Evolutionary conservation across 1,140 invertebrate genomes (phyloP).

Genomic region (Penaeus indicus): DNA sequence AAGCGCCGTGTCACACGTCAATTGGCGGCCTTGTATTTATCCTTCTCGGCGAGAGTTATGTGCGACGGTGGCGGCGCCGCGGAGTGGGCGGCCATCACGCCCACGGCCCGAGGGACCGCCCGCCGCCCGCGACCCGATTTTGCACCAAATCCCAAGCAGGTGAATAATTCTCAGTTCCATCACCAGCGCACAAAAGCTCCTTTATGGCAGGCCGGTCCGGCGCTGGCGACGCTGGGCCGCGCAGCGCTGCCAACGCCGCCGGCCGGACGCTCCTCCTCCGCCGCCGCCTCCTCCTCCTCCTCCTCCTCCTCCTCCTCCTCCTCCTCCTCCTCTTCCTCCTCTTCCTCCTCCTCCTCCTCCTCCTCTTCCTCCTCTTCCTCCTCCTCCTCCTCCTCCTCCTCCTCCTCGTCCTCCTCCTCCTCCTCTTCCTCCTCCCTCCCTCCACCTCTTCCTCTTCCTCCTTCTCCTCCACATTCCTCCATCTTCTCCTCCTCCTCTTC

Average conservation of each 20-base stretch:
- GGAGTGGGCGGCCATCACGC: not conserved
- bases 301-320: not conserved
- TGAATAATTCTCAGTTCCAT: constrained; percentile 47
- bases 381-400: too few species aligned
- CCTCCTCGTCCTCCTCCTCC: too few species aligned
- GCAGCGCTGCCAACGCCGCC: not conserved
- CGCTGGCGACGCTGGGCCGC: not conserved
- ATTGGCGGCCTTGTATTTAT: constrained; percentile 36
- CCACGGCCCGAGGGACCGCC: not conserved
- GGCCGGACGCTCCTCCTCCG: constrained; percentile 33
- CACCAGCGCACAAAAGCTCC: constrained; percentile 52
- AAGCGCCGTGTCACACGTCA: constrained; percentile 34
- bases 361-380: not conserved
- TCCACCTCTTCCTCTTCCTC: too few species aligned
- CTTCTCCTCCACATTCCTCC: too few species aligned
- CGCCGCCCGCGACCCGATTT: not conserved
- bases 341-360: not conserved
- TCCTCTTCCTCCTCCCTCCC: too few species aligned
- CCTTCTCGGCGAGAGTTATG: not conserved
- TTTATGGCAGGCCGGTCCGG: constrained; percentile 36
- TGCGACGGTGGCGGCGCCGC: not conserved
- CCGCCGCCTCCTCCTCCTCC: not conserved
- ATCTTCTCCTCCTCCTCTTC: too few species aligned
- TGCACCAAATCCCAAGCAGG: constrained; percentile 36
- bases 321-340: not conserved